These are phyloP conservation scores for Typhlomys cinereus DNA, from an alignment of 2,113 vertebrate species.

Conservation along the genomic window DNA sequence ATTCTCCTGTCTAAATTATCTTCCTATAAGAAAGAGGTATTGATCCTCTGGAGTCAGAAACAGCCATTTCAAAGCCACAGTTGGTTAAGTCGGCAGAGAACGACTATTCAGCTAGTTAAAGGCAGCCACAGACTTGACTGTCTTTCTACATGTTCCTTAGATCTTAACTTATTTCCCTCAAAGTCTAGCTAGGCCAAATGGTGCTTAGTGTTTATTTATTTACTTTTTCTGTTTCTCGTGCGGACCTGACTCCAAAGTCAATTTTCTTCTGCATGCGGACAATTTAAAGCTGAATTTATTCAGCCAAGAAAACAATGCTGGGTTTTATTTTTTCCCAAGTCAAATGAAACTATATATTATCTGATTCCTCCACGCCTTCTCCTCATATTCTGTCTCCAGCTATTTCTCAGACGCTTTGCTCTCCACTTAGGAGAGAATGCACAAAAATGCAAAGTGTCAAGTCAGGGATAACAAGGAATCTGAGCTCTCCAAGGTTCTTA, in stretches of 20 bases:
- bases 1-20: constrained; percentile 23
- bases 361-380: background rate
- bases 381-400: constrained; percentile 31
- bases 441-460: constrained; percentile 29
- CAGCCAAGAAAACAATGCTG: background rate
- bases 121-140: background rate
- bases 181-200: background rate
- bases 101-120: background rate
- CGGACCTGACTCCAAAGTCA: constrained; percentile 28
- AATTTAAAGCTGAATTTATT: constrained; percentile 40
- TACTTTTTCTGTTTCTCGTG: background rate
- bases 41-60: constrained; percentile 31
- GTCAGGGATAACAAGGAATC: background rate
- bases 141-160: background rate
- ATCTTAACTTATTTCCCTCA: constrained; percentile 22
- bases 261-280: background rate
- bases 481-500: background rate
- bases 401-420: constrained; percentile 18
- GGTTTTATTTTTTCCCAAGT: background rate
- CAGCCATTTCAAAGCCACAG: constrained; percentile 37
- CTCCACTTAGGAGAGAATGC: background rate
- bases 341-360: constrained; percentile 1
- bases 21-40: background rate
- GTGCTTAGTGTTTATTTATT: background rate
- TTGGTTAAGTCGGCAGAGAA: constrained; percentile 15